These are phyloP conservation scores for Pogonocichla stellata DNA, from an alignment of 2,113 vertebrate species.

Conservation along the genomic window DNA sequence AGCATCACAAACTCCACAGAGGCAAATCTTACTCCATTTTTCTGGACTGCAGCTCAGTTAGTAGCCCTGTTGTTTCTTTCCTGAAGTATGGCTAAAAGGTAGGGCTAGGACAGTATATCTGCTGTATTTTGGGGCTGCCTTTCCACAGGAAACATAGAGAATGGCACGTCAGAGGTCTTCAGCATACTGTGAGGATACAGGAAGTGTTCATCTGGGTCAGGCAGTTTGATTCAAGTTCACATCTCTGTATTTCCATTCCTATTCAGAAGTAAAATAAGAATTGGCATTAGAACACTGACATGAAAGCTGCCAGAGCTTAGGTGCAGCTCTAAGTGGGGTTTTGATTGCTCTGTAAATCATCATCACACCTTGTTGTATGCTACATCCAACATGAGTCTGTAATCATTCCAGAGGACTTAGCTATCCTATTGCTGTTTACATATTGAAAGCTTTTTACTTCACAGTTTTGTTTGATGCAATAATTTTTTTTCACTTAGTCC, in stretches of 20 bases:
- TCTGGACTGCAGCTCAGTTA: not conserved
- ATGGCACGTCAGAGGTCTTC: not conserved
- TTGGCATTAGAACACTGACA: not conserved
- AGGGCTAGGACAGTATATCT: not conserved
- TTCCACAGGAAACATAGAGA: not conserved
- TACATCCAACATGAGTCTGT: not conserved
- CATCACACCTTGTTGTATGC: not conserved
- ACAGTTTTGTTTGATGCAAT: not conserved
- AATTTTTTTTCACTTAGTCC: not conserved
- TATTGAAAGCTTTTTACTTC: not conserved
- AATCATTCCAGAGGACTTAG: not conserved
- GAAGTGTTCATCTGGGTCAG: not conserved
- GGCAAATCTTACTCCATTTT: not conserved
- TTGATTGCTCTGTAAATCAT: not conserved
- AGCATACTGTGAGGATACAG: too few relatives aligned
- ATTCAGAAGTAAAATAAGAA: not conserved
- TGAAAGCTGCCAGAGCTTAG: not conserved
- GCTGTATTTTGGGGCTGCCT: not conserved
- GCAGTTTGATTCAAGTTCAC: not conserved
- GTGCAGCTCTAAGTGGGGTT: too few relatives aligned
- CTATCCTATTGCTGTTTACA: not conserved
- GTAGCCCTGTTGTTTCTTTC: not conserved
- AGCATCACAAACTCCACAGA: not conserved
- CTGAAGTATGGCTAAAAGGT: not conserved
- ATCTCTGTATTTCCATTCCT: accelerated